Conservation (phyloP, 2,113 vertebrate species). For the Catharus bicknelli region DNA sequence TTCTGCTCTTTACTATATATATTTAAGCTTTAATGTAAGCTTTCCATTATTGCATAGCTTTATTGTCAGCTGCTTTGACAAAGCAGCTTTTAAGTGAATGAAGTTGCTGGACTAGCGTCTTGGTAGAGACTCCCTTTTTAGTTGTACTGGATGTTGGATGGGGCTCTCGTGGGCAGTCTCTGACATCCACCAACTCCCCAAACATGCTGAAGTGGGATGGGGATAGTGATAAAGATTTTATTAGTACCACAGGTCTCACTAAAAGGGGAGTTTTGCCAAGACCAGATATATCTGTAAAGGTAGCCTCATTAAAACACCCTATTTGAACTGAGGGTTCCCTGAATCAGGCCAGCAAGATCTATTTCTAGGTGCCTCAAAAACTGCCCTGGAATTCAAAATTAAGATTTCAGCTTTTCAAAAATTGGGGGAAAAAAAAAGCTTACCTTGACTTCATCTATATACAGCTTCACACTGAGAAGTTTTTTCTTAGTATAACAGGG, state of each 20-base stretch:
- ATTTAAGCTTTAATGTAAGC: background rate
- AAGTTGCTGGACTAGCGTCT: background rate
- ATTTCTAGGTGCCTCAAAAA: background rate
- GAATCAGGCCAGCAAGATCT: constrained; percentile 3
- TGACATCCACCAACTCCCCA: background rate
- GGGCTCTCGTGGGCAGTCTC: background rate
- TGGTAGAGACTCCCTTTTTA: background rate
- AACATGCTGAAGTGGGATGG: background rate
- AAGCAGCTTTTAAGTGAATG: background rate
- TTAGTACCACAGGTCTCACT: background rate
- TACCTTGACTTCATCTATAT: background rate
- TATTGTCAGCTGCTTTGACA: background rate
- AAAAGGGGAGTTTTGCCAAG: background rate
- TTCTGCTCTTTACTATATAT: background rate
- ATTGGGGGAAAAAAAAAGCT: background rate
- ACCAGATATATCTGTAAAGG: background rate
- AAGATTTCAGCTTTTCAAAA: background rate
- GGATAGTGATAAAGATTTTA: background rate
- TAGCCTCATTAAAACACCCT: background rate
- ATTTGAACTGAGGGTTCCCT: background rate
- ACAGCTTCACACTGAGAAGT: background rate
- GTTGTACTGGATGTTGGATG: background rate
- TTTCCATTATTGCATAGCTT: background rate
- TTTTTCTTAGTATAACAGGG: background rate
- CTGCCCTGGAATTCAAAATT: background rate